Evolutionary conservation across 2,113 vertebrate species (phyloP).

Genomic region (Elephantulus edwardii): DNA sequence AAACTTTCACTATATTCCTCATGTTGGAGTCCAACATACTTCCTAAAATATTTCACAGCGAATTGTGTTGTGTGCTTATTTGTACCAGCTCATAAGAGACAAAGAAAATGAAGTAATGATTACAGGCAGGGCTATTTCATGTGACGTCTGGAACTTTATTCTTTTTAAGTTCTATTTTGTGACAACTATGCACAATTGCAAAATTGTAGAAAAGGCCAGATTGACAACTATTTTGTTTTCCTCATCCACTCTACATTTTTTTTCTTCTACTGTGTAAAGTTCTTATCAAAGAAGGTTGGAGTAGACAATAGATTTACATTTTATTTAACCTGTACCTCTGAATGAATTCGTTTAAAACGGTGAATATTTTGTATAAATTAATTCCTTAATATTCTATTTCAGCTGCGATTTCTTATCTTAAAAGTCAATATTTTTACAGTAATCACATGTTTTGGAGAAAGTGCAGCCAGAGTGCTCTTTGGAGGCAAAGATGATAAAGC

Average conservation of each 20-base stretch:
- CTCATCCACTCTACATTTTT: neutral
- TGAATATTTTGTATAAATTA: neutral
- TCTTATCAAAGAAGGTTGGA: neutral
- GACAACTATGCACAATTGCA: neutral
- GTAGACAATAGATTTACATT: neutral
- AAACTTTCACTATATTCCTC: neutral
- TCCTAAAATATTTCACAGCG: neutral
- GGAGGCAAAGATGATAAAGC: no score
- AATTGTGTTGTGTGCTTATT: neutral
- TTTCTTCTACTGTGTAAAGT: neutral
- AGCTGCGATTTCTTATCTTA: neutral
- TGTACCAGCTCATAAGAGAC: neutral
- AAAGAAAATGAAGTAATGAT: constrained; percentile 23
- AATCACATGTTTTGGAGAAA: no score
- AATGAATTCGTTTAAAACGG: constrained; percentile 4
- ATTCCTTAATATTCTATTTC: constrained; percentile 7
- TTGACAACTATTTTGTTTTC: neutral
- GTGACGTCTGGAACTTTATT: neutral
- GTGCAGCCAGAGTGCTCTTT: no score
- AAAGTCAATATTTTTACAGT: constrained; percentile 15
- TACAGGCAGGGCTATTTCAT: neutral
- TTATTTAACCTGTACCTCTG: neutral
- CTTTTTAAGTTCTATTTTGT: neutral
- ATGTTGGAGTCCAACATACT: neutral
- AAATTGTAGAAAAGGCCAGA: neutral